A percentile compares a stretch with the other conserved stretches of the same genome.
These are phyloP conservation scores for Diorhabda elongata DNA, from an alignment of 1,140 invertebrate species.

Conservation along the genomic window DNA sequence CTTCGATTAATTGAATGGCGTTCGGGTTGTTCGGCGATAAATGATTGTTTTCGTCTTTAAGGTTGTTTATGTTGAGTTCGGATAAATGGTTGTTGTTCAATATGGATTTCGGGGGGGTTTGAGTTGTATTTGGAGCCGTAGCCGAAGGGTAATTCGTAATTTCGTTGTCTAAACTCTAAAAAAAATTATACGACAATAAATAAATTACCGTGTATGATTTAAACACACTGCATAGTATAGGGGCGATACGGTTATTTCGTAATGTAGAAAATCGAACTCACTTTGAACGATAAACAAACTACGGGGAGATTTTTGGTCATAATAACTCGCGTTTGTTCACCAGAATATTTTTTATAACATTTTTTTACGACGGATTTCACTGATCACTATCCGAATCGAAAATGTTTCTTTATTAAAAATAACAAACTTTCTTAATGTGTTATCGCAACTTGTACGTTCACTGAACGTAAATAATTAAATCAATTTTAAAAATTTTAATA, in stretches of 20 bases:
- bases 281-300: constrained; percentile 43
- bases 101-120: constrained; percentile 17
- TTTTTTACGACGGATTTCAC: no score
- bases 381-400: background rate
- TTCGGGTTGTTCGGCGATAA: constrained; percentile 54
- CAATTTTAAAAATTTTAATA: background rate
- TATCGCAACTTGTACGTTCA: constrained; percentile 4
- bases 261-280: constrained; percentile 23
- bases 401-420: background rate
- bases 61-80: constrained; percentile 19
- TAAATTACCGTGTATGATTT: no score
- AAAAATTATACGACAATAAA: no score
- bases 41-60: constrained; percentile 19
- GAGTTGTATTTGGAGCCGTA: constrained; percentile 18
- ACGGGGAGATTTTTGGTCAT: constrained; percentile 10
- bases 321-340: no score
- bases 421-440: constrained; percentile 15
- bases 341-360: no score
- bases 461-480: constrained; percentile 13
- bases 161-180: no score
- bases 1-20: constrained; percentile 34
- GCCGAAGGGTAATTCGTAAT: background rate
- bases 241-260: no score
- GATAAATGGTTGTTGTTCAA: constrained; percentile 28
- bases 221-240: no score